Evolutionary conservation across 2,888 invertebrate species (phyloP).

Genomic region (Euplexia lucipara): DNA sequence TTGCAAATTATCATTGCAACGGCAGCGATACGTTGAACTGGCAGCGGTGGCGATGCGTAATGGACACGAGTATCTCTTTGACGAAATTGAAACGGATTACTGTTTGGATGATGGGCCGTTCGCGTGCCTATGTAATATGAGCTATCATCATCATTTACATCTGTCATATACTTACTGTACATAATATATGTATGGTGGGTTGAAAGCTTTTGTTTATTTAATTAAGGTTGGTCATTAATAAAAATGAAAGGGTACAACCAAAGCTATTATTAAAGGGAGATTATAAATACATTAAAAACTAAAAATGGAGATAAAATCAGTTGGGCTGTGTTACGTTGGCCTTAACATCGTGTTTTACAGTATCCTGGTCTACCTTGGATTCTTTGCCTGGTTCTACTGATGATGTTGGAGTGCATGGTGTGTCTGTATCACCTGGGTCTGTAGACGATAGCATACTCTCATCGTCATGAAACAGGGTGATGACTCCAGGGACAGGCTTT

Average conservation of each 20-base stretch:
- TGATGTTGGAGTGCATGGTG: background rate
- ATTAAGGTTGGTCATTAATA: slow-evolving; percentile 25
- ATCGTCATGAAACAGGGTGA: slow-evolving; percentile 50
- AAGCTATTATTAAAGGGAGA: slow-evolving; percentile 34
- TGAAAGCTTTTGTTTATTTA: slow-evolving; percentile 60
- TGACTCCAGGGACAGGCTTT: slow-evolving; percentile 39
- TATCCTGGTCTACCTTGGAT: background rate
- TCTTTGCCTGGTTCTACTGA: background rate
- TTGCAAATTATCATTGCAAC: slow-evolving; percentile 75
- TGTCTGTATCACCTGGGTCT: slow-evolving; percentile 1
- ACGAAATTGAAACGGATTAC: slow-evolving; percentile 82
- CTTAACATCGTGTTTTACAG: too few species aligned
- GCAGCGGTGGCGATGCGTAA: slow-evolving; percentile 69
- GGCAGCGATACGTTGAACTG: slow-evolving; percentile 70
- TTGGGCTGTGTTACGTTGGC: too few species aligned
- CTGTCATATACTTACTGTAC: slow-evolving; percentile 66
- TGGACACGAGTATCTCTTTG: slow-evolving; percentile 75
- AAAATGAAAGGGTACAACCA: slow-evolving; percentile 30
- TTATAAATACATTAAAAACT: slow-evolving; percentile 33
- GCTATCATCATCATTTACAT: slow-evolving; percentile 76
- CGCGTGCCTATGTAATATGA: slow-evolving; percentile 78
- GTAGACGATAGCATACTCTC: slow-evolving; percentile 27
- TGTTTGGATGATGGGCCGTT: slow-evolving; percentile 77
- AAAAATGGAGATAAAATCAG: slow-evolving; percentile 14
- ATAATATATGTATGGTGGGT: slow-evolving; percentile 19